These are phyloP conservation scores for Herminia tarsipennalis DNA, from an alignment of 2,888 invertebrate genomes.

Conservation along the genomic window DNA sequence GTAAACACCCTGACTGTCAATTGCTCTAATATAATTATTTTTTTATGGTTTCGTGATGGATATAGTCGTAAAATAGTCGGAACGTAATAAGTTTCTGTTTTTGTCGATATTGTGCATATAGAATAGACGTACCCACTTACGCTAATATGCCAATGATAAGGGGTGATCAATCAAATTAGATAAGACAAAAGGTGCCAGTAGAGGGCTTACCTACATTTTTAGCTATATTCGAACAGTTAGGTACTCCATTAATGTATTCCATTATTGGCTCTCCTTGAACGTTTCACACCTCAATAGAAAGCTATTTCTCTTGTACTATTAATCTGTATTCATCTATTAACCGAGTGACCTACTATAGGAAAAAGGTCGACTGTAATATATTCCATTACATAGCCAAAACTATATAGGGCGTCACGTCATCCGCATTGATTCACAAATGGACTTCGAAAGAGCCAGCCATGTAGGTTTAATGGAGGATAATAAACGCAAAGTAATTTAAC, in stretches of 20 bases:
- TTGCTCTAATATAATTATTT: too few relatives aligned
- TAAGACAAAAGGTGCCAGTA: conserved; percentile 12
- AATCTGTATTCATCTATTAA: conserved; percentile 23
- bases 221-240: too few relatives aligned
- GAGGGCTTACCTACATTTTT: too few relatives aligned
- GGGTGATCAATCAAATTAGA: conserved; percentile 31
- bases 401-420: neutral
- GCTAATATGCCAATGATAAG: conserved; percentile 20
- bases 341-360: conserved; percentile 31
- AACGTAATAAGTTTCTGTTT: too few relatives aligned
- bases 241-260: too few relatives aligned
- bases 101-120: neutral
- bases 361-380: conserved; percentile 17
- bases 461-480: conserved; percentile 18
- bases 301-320: too few relatives aligned
- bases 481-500: conserved; percentile 12
- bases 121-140: neutral
- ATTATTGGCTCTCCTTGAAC: too few relatives aligned
- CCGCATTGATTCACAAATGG: neutral
- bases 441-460: neutral
- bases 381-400: conserved; percentile 1
- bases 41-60: too few relatives aligned
- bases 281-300: too few relatives aligned
- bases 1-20: too few relatives aligned
- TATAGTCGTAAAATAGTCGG: too few relatives aligned